phyloP scores from a whole-genome alignment of 2,113 vertebrate genomes.

The Heterochromis multidens region DNA sequence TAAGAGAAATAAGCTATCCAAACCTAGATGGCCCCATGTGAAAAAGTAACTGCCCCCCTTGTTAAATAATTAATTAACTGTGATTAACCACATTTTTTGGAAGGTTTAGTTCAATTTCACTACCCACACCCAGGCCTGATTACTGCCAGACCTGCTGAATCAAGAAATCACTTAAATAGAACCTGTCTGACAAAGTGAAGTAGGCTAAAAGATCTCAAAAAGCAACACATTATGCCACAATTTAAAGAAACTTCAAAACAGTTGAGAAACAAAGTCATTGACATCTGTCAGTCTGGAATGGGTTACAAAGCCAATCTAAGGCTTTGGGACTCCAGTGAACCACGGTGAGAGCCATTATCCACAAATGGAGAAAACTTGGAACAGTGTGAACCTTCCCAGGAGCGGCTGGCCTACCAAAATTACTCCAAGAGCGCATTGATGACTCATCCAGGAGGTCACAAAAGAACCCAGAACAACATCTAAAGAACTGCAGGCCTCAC shows the following conservation, averaged over 20 bases:
- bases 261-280: background rate
- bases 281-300: background rate
- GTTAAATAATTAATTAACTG: background rate
- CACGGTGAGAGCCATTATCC: background rate
- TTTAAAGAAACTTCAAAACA: background rate
- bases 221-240: background rate
- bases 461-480: background rate
- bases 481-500: background rate
- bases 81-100: background rate
- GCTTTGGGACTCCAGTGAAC: background rate
- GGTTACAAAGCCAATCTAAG: background rate
- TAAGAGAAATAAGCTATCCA: too few species aligned
- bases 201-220: background rate
- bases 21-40: too few species aligned
- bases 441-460: background rate
- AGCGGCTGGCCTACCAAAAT: background rate
- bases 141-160: background rate
- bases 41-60: background rate
- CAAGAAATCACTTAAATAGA: background rate
- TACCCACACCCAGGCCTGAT: background rate
- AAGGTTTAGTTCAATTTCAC: background rate
- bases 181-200: background rate
- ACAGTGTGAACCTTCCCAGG: background rate
- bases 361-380: background rate
- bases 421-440: background rate